Percentiles rank a stretch among this genome's conserved stretches.
Evolutionary conservation across 2,797 vertebrate genomes (phyloP).

Genomic region (Morus bassanus): DNA sequence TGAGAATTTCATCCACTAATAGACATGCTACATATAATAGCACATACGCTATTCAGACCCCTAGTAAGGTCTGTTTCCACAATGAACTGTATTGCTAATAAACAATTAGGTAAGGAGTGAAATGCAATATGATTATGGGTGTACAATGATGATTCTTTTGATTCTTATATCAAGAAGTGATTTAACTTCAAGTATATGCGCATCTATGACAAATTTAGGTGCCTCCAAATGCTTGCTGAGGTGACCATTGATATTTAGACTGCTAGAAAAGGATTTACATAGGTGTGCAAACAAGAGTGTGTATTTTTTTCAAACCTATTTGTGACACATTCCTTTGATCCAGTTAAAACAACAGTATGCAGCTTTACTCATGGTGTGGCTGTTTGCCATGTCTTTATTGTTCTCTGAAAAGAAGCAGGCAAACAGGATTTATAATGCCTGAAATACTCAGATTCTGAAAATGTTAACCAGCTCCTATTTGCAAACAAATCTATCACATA

Average conservation of each 20-base stretch:
- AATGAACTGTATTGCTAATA: background rate
- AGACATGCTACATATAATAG: background rate
- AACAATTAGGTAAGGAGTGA: background rate
- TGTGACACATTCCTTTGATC: background rate
- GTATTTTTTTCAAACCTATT: background rate
- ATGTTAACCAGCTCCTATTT: background rate
- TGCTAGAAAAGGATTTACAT: conserved; percentile 1
- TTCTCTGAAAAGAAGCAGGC: conserved; percentile 28
- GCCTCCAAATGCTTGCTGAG: background rate
- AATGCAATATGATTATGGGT: background rate
- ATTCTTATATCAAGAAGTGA: background rate
- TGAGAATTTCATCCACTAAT: background rate
- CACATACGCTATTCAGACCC: background rate
- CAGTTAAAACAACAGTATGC: background rate
- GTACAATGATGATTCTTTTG: background rate
- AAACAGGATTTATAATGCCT: background rate
- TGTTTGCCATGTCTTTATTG: conserved; percentile 16
- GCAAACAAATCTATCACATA: background rate
- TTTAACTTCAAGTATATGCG: background rate
- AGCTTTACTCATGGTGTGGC: conserved; percentile 1
- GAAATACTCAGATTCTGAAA: conserved; percentile 11
- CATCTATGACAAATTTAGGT: background rate
- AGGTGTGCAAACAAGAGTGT: conserved; percentile 5
- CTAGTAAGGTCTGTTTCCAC: background rate
- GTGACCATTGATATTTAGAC: background rate